These are phyloP conservation scores for Drosophila seguyi DNA, from an alignment of 1,140 invertebrate genomes.

Conservation along the genomic window DNA sequence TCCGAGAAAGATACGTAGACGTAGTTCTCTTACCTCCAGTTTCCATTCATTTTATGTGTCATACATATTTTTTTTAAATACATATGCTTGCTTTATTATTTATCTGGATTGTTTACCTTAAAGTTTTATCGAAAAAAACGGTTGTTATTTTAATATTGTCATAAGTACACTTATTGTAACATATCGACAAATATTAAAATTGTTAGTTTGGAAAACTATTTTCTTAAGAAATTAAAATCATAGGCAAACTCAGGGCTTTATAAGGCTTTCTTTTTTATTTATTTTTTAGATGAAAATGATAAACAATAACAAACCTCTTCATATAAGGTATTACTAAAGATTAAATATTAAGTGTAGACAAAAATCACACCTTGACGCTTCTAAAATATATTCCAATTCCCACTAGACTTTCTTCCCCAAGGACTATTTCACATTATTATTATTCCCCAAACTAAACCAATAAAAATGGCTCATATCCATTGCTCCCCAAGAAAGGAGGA, in stretches of 20 bases:
- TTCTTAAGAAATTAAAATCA: background rate
- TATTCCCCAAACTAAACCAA: conserved; percentile 10
- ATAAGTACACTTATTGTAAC: background rate
- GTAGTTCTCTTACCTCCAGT: background rate
- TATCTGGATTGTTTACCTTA: background rate
- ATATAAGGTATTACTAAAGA: background rate
- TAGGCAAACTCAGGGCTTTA: background rate
- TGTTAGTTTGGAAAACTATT: background rate
- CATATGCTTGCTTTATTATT: background rate
- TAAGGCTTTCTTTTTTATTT: background rate
- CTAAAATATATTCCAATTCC: background rate
- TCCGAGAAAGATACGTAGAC: background rate
- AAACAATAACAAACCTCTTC: background rate
- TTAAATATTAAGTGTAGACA: background rate
- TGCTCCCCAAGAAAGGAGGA: conserved; percentile 7
- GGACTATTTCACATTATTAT: conserved; percentile 12
- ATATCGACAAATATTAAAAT: background rate
- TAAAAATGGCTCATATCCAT: conserved; percentile 12
- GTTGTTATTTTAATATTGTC: background rate
- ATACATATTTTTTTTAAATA: background rate
- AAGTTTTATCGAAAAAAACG: background rate
- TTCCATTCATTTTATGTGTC: background rate
- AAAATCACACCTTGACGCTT: background rate
- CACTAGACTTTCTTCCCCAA: background rate
- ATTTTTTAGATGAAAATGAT: background rate